Evolutionary conservation across 2,888 invertebrate species (phyloP).

Genomic region (Cordilura impudica): DNA sequence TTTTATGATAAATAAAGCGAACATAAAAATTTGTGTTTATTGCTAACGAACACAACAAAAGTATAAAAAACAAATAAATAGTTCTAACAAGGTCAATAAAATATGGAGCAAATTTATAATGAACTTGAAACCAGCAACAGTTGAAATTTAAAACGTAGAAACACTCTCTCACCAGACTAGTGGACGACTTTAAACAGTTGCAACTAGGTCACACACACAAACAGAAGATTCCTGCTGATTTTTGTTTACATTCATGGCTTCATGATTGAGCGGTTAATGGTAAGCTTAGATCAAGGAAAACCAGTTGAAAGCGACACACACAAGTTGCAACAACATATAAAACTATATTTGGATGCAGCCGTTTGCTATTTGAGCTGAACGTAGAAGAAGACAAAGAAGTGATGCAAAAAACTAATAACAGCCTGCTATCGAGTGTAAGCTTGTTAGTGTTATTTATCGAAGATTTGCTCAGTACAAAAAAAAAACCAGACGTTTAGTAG

Average conservation of each 20-base stretch:
- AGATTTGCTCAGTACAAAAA: neutral
- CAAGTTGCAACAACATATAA: constrained; percentile 26
- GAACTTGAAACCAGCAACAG: constrained; percentile 45
- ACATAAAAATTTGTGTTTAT: neutral
- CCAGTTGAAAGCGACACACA: constrained; percentile 42
- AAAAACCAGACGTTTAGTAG: constrained; percentile 4
- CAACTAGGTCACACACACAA: constrained; percentile 47
- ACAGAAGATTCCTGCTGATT: constrained; percentile 1
- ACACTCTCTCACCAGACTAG: constrained; percentile 33
- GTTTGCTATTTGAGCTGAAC: constrained; percentile 11
- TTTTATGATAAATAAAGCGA: neutral
- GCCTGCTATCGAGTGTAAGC: neutral
- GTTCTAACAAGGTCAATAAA: constrained; percentile 40
- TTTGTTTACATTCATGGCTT: neutral
- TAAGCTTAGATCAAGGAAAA: constrained; percentile 49
- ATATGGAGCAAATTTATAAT: constrained; percentile 34
- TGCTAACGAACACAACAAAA: neutral
- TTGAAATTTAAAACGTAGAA: constrained; percentile 7
- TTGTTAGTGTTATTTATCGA: no score
- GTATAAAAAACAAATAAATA: neutral
- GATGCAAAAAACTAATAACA: neutral
- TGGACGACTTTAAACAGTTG: constrained; percentile 52
- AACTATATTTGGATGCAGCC: constrained; percentile 35
- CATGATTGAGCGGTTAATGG: neutral
- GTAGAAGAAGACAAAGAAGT: neutral